Evolutionary conservation across 1,140 invertebrate species (phyloP).

Genomic region (Helicoverpa armigera): DNA sequence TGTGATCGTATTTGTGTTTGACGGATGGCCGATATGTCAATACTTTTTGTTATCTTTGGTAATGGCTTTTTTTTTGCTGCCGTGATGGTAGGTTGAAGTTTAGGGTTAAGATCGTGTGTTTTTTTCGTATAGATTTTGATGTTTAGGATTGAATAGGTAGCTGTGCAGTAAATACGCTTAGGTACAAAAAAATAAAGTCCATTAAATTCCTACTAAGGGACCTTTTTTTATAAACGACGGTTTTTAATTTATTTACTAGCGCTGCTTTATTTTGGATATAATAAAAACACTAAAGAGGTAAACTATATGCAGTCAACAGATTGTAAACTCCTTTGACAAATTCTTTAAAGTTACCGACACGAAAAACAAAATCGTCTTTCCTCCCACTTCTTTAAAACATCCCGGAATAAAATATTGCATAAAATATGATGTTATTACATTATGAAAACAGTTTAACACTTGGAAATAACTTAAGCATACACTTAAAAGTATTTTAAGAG

Average conservation of each 20-base stretch:
- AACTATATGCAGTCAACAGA: too few species aligned
- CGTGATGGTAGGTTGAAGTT: constrained; percentile 18
- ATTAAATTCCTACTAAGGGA: too few species aligned
- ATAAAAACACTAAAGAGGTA: too few species aligned
- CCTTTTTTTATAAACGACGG: too few species aligned
- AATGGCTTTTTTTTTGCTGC: constrained; percentile 38
- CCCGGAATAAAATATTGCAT: constrained; percentile 12
- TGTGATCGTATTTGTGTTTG: constrained; percentile 40
- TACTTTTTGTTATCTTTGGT: constrained; percentile 43
- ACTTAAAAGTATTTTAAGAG: constrained; percentile 48
- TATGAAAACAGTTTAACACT: constrained; percentile 49
- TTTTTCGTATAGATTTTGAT: too few species aligned
- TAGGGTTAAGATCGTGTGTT: constrained; percentile 20
- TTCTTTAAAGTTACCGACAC: too few species aligned
- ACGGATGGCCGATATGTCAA: constrained; percentile 30
- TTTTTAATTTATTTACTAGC: too few species aligned
- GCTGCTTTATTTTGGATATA: too few species aligned
- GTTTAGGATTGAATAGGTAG: too few species aligned
- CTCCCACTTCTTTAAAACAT: not conserved
- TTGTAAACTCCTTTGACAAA: not conserved
- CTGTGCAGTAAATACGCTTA: too few species aligned
- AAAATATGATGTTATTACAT: constrained; percentile 39
- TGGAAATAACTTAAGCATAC: constrained; percentile 42
- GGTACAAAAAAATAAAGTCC: too few species aligned
- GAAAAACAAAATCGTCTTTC: not conserved